phyloP scores from a whole-genome alignment of 2,113 vertebrate species.

The Podarcis cretensis region DNA sequence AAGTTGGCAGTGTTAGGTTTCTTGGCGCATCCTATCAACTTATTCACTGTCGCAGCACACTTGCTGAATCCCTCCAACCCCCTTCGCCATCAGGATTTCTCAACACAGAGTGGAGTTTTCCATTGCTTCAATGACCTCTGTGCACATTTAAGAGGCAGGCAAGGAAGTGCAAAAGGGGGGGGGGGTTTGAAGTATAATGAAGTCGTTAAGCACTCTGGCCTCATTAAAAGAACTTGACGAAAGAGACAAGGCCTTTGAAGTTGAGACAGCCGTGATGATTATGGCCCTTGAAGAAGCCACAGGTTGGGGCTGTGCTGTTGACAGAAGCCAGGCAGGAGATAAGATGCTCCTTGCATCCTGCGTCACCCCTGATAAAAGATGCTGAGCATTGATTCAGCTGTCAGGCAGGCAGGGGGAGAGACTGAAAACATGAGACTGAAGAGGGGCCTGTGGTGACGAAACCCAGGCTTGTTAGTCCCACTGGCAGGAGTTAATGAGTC shows the following conservation, averaged over 20 bases:
- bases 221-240: not conserved
- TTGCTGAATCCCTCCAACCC: no score
- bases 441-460: not conserved
- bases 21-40: not conserved
- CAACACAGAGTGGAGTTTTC: not conserved
- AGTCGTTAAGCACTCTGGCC: not conserved
- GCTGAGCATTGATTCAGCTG: not conserved
- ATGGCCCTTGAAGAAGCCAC: not conserved
- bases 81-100: no score
- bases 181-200: no score
- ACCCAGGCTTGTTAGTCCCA: not conserved
- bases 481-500: fast-evolving
- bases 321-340: not conserved
- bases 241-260: not conserved
- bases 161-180: not conserved
- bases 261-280: not conserved
- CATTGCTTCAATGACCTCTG: not conserved
- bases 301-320: not conserved
- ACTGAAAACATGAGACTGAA: not conserved
- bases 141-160: not conserved
- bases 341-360: not conserved
- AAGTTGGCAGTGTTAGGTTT: not conserved
- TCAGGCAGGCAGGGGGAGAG: not conserved
- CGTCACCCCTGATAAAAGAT: not conserved
- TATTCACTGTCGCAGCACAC: no score